Evolutionary conservation across 2,888 invertebrate species (phyloP), one percentile per base, ranked within the genome.

Genomic region (Synergus laeviventris): DNA sequence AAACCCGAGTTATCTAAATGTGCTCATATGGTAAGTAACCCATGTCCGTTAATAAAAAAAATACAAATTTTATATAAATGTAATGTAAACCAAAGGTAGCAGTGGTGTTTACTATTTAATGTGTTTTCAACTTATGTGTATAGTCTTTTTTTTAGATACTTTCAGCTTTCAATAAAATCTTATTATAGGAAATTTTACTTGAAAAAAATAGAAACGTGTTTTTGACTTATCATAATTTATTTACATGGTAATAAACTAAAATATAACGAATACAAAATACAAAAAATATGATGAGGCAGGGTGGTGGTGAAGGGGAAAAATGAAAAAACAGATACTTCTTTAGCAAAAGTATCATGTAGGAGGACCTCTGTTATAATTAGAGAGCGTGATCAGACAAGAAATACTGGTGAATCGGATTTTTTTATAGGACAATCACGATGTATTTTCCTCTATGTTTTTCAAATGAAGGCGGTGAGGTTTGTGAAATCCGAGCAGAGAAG

Each of bases 201-300:
- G 5, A 16, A 16, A 1, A n/a, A 49, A n/a, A 49, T 49, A 21
- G 3, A 56, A 56, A 21, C 12, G 11, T 21, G 11, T 7, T 56
- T 56, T 24, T 21, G 18, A 78, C 82, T 84, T 83, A 84, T 80
- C n/a, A 80, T 80, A 80, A 83, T 85, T 85, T 85, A 85, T 84
- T 83, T 85, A 85, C 85, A 85, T 64, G 78, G 45, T 56, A 12
- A 56, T 80, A 82, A 80, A 75, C 81, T 83, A 83, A 39, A 78
- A 79, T 18, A 76, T 76, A 76, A 77, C 14, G 31, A 21, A 11
- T 56, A 56, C 31, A 31, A 31, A 18, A 21, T 56, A 21, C 11
- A 21, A 56, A 56, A 21, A 11, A 18, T 24, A 9, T 21, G 21
- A 56, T 56, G 56, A 12, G 21, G 4, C 5, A 11, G 21, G 56